Percentiles rank a stretch among this genome's conserved stretches.
These are phyloP conservation scores for Synchiropus splendidus DNA, from an alignment of 2,113 vertebrate species.

Conservation along the genomic window DNA sequence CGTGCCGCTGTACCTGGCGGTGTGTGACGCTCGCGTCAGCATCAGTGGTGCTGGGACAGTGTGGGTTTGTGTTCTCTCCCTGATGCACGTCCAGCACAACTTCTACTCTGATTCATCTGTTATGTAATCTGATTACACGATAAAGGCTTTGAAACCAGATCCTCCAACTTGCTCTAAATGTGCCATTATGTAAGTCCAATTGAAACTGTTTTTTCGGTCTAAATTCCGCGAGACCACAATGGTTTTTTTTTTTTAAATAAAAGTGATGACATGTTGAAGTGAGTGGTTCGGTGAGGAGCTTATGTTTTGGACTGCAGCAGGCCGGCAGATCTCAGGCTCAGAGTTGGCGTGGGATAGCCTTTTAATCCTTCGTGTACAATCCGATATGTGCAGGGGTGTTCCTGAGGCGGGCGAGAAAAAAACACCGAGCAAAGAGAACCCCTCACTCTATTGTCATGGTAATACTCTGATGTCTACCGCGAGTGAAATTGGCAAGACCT, in stretches of 20 bases:
- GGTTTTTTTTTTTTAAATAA: conserved; percentile 6
- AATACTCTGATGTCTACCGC: conserved; percentile 14
- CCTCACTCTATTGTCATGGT: conserved; percentile 30
- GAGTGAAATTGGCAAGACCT: conserved; percentile 9
- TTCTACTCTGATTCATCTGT: conserved; percentile 58
- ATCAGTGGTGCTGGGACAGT: conserved; percentile 2
- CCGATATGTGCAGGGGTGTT: conserved; percentile 39
- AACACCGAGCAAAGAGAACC: conserved; percentile 28
- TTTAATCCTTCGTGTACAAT: conserved; percentile 52
- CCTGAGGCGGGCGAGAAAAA: conserved; percentile 25
- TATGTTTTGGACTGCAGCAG: conserved; percentile 16
- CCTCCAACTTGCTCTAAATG: conserved; percentile 48
- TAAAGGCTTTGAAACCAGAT: conserved; percentile 51
- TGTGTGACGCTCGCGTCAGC: background rate
- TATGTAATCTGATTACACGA: conserved; percentile 59
- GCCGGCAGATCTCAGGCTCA: conserved; percentile 18
- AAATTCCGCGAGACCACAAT: too few relatives aligned
- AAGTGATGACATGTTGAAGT: conserved; percentile 10
- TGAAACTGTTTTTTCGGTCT: background rate
- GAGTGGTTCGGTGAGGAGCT: conserved; percentile 23
- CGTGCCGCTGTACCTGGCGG: conserved; percentile 10
- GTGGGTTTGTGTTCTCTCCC: conserved; percentile 13
- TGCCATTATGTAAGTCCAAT: conserved; percentile 45
- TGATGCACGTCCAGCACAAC: conserved; percentile 38
- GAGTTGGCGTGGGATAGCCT: conserved; percentile 43